phyloP scores from a whole-genome alignment of 2,797 vertebrate genomes.

The Ctenopoma kingsleyae region DNA sequence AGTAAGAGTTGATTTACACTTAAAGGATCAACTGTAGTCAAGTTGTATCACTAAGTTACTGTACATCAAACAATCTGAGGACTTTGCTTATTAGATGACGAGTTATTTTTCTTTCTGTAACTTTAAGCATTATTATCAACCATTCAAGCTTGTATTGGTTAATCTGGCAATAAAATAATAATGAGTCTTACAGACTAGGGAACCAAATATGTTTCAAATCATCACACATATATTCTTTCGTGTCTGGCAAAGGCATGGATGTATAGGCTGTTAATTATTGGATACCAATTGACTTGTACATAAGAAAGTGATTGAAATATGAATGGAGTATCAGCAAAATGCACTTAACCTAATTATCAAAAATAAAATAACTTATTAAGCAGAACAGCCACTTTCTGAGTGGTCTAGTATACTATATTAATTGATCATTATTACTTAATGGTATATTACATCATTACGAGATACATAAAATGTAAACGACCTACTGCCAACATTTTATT shows the following conservation, averaged over 20 bases:
- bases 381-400: too few relatives aligned
- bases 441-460: too few relatives aligned
- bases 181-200: neutral
- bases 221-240: neutral
- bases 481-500: too few relatives aligned
- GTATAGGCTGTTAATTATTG: too few relatives aligned
- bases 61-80: neutral
- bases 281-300: neutral
- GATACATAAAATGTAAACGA: too few relatives aligned
- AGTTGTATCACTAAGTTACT: slow-evolving; percentile 5
- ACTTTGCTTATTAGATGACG: neutral
- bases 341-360: too few relatives aligned
- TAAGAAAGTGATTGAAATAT: neutral
- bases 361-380: too few relatives aligned
- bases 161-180: slow-evolving; percentile 13
- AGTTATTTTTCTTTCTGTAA: slow-evolving; percentile 2
- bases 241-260: neutral
- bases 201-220: slow-evolving; percentile 30
- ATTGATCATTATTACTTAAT: too few relatives aligned
- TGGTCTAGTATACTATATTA: too few relatives aligned
- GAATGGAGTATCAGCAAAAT: too few relatives aligned
- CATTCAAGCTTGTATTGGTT: slow-evolving; percentile 3
- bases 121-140: neutral
- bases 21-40: neutral
- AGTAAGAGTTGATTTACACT: slow-evolving; percentile 1